A percentile compares a stretch with the other conserved stretches of the same genome.
phyloP scores from a whole-genome alignment of 2,888 invertebrate genomes.

The Prosopocoilus inquinatus region DNA sequence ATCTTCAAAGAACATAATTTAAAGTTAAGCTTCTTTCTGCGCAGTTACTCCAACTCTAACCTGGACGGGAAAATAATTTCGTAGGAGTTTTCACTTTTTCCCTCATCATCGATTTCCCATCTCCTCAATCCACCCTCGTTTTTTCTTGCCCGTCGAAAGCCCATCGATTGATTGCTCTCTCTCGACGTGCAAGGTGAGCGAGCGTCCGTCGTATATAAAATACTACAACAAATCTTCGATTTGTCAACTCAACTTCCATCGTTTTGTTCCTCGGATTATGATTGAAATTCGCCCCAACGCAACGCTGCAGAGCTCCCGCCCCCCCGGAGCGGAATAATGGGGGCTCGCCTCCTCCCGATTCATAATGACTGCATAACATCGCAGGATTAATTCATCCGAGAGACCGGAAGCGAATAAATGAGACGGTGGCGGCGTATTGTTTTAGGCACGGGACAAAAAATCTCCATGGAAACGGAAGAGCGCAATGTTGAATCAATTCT shows the following conservation, averaged over 20 bases:
- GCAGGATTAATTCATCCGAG: slow-evolving; percentile 30
- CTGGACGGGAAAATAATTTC: no score
- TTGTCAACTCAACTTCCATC: no score
- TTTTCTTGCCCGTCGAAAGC: slow-evolving; percentile 13
- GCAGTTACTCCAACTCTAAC: no score
- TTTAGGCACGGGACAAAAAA: slow-evolving; percentile 26
- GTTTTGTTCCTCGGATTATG: no score
- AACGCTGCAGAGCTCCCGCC: slow-evolving; percentile 11
- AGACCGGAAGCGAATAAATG: slow-evolving; percentile 32
- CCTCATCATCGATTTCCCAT: no score
- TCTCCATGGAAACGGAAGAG: slow-evolving; percentile 25
- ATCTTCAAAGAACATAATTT: no score
- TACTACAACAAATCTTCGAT: no score
- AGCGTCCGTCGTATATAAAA: no score
- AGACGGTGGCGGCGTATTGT: slow-evolving; percentile 26
- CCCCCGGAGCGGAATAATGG: slow-evolving; percentile 21
- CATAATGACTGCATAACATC: slow-evolving; percentile 28
- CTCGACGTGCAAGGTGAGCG: no score
- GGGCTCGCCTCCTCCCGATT: slow-evolving; percentile 23
- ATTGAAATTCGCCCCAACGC: no score
- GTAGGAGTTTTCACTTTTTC: no score
- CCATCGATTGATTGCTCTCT: slow-evolving; percentile 16
- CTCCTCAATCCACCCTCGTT: slow-evolving; percentile 12
- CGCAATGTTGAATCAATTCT: slow-evolving; percentile 34
- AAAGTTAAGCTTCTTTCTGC: no score